Base-by-base conservation (phyloP, 2,113 vertebrate genomes). In the Rhadina sibilatrix region DNA sequence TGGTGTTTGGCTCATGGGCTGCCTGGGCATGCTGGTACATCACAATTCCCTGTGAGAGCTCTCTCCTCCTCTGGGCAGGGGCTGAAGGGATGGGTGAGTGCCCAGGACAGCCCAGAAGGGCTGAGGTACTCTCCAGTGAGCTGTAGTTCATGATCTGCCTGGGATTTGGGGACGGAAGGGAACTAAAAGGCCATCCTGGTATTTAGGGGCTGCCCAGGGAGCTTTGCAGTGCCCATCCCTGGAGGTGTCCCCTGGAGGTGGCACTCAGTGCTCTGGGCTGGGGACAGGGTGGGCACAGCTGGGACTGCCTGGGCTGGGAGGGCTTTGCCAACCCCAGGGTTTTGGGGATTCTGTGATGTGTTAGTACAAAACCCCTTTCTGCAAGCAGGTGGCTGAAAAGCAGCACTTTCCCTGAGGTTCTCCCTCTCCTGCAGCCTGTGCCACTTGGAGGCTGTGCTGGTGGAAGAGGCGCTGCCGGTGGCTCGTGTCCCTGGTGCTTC, bases 81-180 rank as follows among this genome's bases (percentile, higher is more conserved):
- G 9, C 18, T 56, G 35, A 8, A 54, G 69, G 40, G 40, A 28
- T 0, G 1, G 49, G 20, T 12, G 35, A 30, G 42, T 3, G 3
- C 47, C 35, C 0, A 27, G 27, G 49, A 21, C 75, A 54, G 30
- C 6, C 2, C 23, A 1, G 44, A 54, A 35, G 15, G 40, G 21
- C 20, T 5, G 22, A 3, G 2, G 15, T 19, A 1, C 4, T 25
- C 1, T 35, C 37, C 47, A 1, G 7, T 1, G 47, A 53, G 19
- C 15, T 52, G 57, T 2, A 12, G 27, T n/a, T 49, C 24, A 13
- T n/a, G 9, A 6, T 20, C 56, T 63, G 30, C 56, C 42, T n/a
- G 44, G 15, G 3, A 16, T 40, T 2, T 20, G 40, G 28, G 2
- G 13, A 70, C 54, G 35, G n/a, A 27, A 53, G 44, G 40, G 47